These are phyloP conservation scores for Cenopis cana DNA, from an alignment of 2,888 invertebrate species.

Conservation along the genomic window DNA sequence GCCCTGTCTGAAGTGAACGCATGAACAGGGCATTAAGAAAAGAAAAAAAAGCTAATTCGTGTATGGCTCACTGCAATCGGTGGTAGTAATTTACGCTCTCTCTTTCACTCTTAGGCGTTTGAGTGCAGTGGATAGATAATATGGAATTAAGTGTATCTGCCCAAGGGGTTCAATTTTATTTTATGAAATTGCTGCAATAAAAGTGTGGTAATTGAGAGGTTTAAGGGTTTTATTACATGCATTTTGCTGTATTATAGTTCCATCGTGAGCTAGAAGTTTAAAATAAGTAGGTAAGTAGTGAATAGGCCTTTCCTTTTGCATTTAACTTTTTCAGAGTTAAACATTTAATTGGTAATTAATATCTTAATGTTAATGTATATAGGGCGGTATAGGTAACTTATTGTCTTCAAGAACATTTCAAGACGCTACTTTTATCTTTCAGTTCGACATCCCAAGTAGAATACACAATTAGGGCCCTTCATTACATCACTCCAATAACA, in stretches of 20 bases:
- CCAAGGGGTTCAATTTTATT: slow-evolving; percentile 75
- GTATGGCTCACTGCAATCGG: slow-evolving; percentile 82
- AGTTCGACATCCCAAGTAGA: slow-evolving; percentile 70
- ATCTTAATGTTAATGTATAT: slow-evolving; percentile 4
- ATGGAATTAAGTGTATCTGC: slow-evolving; percentile 79
- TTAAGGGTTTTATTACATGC: slow-evolving; percentile 65
- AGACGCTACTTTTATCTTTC: slow-evolving; percentile 66
- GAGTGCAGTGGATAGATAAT: slow-evolving; percentile 60
- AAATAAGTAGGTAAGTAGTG: slow-evolving; percentile 3
- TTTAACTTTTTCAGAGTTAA: not conserved
- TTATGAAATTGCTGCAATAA: slow-evolving; percentile 78
- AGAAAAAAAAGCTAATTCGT: slow-evolving; percentile 81
- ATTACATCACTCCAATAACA: slow-evolving; percentile 83
- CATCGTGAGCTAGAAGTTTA: slow-evolving; percentile 28
- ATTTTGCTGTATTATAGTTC: slow-evolving; percentile 48
- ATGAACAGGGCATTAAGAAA: slow-evolving; percentile 81
- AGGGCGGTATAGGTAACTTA: not conserved
- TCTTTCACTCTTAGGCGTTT: slow-evolving; percentile 55
- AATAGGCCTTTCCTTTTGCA: not conserved
- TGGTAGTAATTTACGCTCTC: slow-evolving; percentile 75
- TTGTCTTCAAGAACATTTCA: slow-evolving; percentile 20
- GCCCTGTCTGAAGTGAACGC: slow-evolving; percentile 66
- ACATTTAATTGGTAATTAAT: not conserved
- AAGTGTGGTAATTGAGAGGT: slow-evolving; percentile 80
- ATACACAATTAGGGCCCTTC: slow-evolving; percentile 83